Conservation (phyloP, 92 coral and sea anemone genomes). For the Diadumene lineata region DNA sequence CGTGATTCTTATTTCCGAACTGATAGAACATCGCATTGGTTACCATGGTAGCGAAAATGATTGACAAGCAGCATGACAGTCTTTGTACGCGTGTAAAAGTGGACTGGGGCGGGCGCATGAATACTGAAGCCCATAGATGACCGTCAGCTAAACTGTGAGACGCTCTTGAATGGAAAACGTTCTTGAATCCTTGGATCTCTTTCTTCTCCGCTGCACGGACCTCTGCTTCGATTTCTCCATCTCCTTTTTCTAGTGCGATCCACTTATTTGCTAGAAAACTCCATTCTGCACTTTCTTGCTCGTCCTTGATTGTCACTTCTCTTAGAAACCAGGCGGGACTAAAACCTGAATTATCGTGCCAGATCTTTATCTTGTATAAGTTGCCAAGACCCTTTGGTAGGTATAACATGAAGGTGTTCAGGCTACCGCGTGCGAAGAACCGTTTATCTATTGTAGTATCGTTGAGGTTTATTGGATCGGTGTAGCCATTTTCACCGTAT, state of each 20-base stretch:
- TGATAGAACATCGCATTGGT: conserved; percentile 94
- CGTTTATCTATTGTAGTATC: conserved; percentile 50
- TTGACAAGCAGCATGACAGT: conserved; percentile 73
- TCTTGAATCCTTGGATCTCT: conserved; percentile 71
- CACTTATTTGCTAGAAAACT: conserved; percentile 75
- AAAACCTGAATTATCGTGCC: conserved; percentile 82
- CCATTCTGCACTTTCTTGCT: conserved; percentile 39
- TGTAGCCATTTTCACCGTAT: conserved; percentile 61
- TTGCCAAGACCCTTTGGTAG: conserved; percentile 62
- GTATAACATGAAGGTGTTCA: conserved; percentile 69
- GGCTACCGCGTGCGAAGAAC: conserved; percentile 81
- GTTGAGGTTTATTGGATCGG: conserved; percentile 57
- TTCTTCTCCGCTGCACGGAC: conserved; percentile 61
- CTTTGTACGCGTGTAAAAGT: conserved; percentile 84
- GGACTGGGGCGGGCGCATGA: conserved; percentile 79
- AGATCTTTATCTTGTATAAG: conserved; percentile 61
- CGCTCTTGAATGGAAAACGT: conserved; percentile 68
- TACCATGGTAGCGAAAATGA: conserved; percentile 83
- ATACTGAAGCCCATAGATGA: conserved; percentile 82
- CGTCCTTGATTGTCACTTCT: conserved; percentile 54
- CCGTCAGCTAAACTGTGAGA: conserved; percentile 75
- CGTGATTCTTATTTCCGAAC: conserved; percentile 68
- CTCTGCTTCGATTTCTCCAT: conserved; percentile 66
- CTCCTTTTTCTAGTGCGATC: conserved; percentile 81
- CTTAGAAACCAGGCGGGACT: conserved; percentile 81